Conservation (phyloP, 2,888 invertebrate species). For the Brachynemurus nebulosus region DNA sequence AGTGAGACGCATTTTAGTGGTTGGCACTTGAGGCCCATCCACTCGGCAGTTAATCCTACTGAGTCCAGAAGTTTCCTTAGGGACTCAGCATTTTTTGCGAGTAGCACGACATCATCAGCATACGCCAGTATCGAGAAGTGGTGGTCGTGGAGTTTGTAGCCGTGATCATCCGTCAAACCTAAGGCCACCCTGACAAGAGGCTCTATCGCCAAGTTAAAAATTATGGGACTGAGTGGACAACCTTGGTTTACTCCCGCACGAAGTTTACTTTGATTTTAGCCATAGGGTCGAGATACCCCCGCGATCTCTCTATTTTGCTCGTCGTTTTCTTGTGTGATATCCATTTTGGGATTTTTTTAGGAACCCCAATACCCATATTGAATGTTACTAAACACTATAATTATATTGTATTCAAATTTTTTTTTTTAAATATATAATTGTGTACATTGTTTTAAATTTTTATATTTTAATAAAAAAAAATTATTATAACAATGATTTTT, state of each 20-base stretch:
- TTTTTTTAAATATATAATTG: too few relatives aligned
- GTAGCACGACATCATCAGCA: conserved; percentile 22
- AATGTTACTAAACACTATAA: too few relatives aligned
- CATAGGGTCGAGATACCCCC: too few relatives aligned
- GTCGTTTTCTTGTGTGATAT: too few relatives aligned
- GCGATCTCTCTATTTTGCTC: too few relatives aligned
- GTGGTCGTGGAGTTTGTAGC: background rate
- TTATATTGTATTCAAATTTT: too few relatives aligned
- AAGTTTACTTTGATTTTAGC: too few relatives aligned
- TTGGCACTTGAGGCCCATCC: conserved; percentile 19
- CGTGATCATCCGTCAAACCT: background rate
- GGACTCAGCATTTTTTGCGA: background rate
- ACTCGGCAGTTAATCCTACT: background rate
- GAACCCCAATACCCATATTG: too few relatives aligned
- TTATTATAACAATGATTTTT: too few relatives aligned
- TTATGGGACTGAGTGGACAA: conserved; percentile 23
- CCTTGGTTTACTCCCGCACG: conserved; percentile 24
- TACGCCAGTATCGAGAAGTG: conserved; percentile 1
- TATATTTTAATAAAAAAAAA: too few relatives aligned
- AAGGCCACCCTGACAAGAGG: background rate
- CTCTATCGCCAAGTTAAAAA: conserved; percentile 23
- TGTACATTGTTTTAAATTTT: too few relatives aligned
- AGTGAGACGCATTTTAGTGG: conserved; percentile 19
- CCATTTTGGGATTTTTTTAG: too few relatives aligned
- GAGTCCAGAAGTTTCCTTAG: background rate